phyloP scores from a whole-genome alignment of 2,888 invertebrate genomes.

The Nomada fucata region DNA sequence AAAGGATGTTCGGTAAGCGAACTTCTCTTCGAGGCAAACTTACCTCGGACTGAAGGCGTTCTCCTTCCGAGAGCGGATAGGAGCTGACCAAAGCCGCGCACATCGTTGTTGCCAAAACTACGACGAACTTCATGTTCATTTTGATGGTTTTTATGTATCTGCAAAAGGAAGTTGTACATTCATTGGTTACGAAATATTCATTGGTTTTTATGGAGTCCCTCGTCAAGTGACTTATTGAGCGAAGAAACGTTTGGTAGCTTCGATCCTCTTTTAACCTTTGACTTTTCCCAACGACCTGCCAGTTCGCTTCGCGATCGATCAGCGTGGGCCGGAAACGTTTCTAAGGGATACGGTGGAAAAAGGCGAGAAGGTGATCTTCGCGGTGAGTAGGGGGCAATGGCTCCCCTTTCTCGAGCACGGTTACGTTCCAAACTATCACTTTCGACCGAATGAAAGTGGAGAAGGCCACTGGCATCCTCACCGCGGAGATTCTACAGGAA shows the following conservation, averaged over 20 bases:
- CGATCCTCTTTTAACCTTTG: background rate
- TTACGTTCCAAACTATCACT: constrained; percentile 82
- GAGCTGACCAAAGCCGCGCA: constrained; percentile 78
- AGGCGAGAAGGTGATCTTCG: constrained; percentile 50
- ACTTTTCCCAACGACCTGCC: background rate
- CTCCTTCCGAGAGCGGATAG: constrained; percentile 76
- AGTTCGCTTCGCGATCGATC: background rate
- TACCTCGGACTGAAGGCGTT: constrained; percentile 80
- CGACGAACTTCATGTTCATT: constrained; percentile 76
- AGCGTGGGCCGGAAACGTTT: constrained; percentile 51
- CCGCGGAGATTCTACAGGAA: constrained; percentile 45
- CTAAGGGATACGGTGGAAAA: constrained; percentile 56
- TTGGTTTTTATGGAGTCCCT: background rate
- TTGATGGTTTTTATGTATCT: constrained; percentile 34
- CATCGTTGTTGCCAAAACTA: constrained; percentile 73
- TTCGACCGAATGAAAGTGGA: constrained; percentile 82
- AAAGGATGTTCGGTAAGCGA: background rate
- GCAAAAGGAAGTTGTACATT: constrained; percentile 15
- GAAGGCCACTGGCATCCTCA: constrained; percentile 69
- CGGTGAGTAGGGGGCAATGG: constrained; percentile 69
- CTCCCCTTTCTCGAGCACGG: constrained; percentile 82
- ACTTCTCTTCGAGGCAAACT: constrained; percentile 51
- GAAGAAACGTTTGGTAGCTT: background rate
- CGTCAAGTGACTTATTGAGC: background rate
- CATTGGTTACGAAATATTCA: background rate